Conservation (phyloP, 2,888 invertebrate genomes). For the Amphipoea oculea region DNA sequence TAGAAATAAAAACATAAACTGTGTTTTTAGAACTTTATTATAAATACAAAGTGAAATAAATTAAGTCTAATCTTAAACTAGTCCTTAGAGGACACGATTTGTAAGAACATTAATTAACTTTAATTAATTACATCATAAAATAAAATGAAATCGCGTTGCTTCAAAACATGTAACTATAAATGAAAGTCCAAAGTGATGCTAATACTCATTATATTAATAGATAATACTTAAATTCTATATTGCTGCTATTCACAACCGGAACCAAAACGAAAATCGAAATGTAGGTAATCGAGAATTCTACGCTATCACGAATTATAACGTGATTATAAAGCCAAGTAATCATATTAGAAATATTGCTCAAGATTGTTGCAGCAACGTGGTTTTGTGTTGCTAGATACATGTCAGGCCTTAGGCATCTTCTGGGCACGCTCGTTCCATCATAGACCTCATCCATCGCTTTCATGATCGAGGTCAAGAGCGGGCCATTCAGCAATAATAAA, state of each 20-base stretch:
- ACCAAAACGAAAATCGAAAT: conserved; percentile 62
- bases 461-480: no score
- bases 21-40: conserved; percentile 67
- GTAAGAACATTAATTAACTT: conserved; percentile 50
- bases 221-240: conserved; percentile 67
- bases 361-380: neutral
- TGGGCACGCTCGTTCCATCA: no score
- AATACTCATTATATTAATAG: conserved; percentile 55
- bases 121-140: conserved; percentile 51
- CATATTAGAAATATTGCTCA: conserved; percentile 15
- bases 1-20: conserved; percentile 13
- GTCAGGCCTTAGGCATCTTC: no score
- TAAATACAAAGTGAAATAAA: conserved; percentile 74
- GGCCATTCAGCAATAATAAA: no score
- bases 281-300: conserved; percentile 39
- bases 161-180: conserved; percentile 48
- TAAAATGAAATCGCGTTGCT: conserved; percentile 48
- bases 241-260: conserved; percentile 78
- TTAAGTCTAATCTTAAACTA: conserved; percentile 73
- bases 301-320: conserved; percentile 23
- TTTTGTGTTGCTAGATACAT: neutral
- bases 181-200: conserved; percentile 53
- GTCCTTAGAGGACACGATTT: conserved; percentile 69
- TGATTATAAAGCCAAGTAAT: conserved; percentile 1
- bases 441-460: no score